A percentile compares a stretch with the other conserved stretches of the same genome.
Conservation (phyloP, 2,113 vertebrate genomes). For the Aplodontia rufa region DNA sequence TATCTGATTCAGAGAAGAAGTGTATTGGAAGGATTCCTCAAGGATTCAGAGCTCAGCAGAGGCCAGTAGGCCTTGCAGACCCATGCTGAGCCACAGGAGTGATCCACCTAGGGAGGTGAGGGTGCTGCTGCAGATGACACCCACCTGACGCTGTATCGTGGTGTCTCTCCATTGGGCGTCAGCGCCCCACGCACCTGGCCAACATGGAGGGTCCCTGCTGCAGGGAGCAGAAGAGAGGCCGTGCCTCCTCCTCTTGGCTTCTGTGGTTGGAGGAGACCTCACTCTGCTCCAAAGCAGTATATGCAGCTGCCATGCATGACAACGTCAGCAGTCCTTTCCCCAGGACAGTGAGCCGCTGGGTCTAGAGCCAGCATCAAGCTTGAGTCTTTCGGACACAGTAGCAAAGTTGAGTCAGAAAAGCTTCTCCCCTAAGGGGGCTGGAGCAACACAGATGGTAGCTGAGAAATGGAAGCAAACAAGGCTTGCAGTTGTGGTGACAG, state of each 20-base stretch:
- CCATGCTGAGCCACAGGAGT: not conserved
- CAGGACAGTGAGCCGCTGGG: not conserved
- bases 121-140: rapidly evolving
- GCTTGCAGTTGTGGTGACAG: not conserved
- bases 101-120: not conserved
- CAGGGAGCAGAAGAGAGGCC: not conserved
- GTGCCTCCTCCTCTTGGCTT: not conserved
- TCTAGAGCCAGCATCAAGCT: not conserved
- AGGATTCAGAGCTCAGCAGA: not conserved
- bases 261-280: not conserved
- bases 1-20: not conserved
- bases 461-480: not conserved
- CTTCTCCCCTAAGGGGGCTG: not conserved
- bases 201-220: too few relatives aligned
- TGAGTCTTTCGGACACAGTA: not conserved
- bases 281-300: not conserved
- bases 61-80: not conserved
- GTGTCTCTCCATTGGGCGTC: not conserved
- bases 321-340: not conserved
- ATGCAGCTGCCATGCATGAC: not conserved
- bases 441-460: not conserved
- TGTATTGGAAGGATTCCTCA: not conserved
- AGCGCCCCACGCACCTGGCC: rapidly evolving
- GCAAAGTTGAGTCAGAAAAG: not conserved
- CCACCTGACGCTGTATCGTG: too few relatives aligned